Conservation (phyloP, 2,888 invertebrate species). For the Gryllus longicercus region DNA sequence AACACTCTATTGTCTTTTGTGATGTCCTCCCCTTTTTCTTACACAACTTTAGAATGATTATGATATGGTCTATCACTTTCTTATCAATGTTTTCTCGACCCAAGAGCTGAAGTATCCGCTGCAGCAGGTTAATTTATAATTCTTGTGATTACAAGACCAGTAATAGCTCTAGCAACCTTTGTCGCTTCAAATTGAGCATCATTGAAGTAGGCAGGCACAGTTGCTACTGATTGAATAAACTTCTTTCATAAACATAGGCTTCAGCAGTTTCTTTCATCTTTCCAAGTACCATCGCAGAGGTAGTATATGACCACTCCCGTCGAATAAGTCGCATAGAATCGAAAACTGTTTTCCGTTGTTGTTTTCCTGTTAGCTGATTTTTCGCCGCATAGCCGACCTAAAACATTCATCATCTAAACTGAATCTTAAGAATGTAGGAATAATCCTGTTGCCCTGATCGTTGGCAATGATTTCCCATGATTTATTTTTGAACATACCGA, state of each 20-base stretch:
- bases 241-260: constrained; percentile 66
- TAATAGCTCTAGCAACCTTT: constrained; percentile 96
- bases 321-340: constrained; percentile 98
- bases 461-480: constrained; percentile 98
- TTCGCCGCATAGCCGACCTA: constrained; percentile 96
- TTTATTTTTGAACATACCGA: constrained; percentile 95
- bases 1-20: constrained; percentile 91
- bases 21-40: constrained; percentile 98
- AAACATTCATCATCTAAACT: constrained; percentile 92
- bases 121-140: constrained; percentile 98
- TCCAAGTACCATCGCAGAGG: constrained; percentile 95
- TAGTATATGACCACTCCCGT: constrained; percentile 88
- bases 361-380: constrained; percentile 97
- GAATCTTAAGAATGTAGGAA: constrained; percentile 96
- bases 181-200: constrained; percentile 99
- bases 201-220: constrained; percentile 98
- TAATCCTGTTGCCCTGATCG: constrained; percentile 98
- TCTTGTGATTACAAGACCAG: constrained; percentile 87
- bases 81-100: constrained; percentile 99
- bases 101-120: constrained; percentile 92
- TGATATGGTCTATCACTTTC: constrained; percentile 97
- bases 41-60: constrained; percentile 94
- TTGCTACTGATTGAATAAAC: constrained; percentile 80
- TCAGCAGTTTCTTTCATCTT: constrained; percentile 99
- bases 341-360: constrained; percentile 92